Evolutionary conservation across 2,888 invertebrate genomes (phyloP).

Genomic region (Andrena bucephala): DNA sequence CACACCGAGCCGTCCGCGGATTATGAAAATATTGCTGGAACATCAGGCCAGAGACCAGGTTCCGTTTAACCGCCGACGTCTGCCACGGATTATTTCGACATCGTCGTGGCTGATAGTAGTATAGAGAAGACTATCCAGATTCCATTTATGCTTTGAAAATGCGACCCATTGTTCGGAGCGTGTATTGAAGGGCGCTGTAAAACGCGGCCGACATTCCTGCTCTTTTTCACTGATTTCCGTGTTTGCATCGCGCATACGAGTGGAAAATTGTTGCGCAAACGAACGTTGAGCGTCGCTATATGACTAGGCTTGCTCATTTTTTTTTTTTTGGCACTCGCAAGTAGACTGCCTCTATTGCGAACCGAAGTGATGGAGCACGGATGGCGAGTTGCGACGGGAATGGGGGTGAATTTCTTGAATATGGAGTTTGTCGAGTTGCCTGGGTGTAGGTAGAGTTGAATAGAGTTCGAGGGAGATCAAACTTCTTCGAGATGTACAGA

Average conservation of each 20-base stretch:
- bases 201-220: background rate
- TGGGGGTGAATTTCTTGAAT: no score
- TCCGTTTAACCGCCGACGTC: constrained; percentile 20
- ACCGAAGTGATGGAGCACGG: no score
- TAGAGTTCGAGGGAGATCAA: no score
- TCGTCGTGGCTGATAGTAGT: background rate
- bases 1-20: background rate
- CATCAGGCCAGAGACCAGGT: constrained; percentile 1
- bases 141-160: background rate
- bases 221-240: background rate
- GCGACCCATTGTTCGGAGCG: background rate
- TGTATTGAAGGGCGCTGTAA: background rate
- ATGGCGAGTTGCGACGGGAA: no score
- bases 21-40: constrained; percentile 45
- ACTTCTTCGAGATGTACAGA: no score
- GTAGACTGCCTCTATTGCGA: no score
- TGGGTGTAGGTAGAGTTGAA: no score
- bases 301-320: background rate
- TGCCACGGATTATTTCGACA: constrained; percentile 22
- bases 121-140: background rate
- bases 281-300: background rate
- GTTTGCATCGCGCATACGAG: background rate
- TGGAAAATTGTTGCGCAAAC: background rate
- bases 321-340: background rate
- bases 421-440: no score